These are phyloP conservation scores for Micromys minutus DNA, from an alignment of 2,113 vertebrate genomes.

Conservation along the genomic window DNA sequence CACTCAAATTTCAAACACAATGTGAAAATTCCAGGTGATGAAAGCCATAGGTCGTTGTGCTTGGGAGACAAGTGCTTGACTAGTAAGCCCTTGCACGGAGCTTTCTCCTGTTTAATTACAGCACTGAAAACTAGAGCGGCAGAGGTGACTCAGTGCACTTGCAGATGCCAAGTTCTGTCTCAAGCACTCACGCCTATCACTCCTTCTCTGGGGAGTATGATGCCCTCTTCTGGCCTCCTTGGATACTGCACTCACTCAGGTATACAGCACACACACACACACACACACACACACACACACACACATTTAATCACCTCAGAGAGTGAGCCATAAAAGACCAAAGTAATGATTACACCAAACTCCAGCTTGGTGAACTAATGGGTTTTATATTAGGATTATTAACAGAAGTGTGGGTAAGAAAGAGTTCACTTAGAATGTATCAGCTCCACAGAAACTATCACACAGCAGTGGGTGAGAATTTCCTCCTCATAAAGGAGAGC, in stretches of 20 bases:
- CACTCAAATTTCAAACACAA: not conserved
- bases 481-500: not conserved
- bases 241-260: not conserved
- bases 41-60: not conserved
- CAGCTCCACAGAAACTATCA: not conserved
- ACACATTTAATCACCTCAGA: not conserved
- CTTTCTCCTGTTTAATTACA: not conserved
- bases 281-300: not conserved
- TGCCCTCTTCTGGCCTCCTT: not conserved
- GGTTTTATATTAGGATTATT: not conserved
- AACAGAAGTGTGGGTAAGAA: not conserved
- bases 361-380: not conserved
- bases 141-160: no score
- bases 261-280: not conserved
- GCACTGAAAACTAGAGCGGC: not conserved
- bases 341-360: not conserved
- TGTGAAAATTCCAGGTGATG: not conserved
- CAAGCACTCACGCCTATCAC: not conserved
- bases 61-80: not conserved
- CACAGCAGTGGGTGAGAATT: not conserved
- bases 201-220: not conserved
- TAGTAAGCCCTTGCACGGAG: rapidly evolving
- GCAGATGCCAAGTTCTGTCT: not conserved
- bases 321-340: not conserved
- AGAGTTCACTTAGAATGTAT: not conserved